Evolutionary conservation across 2,113 vertebrate species (phyloP), one percentile per base, ranked within the genome.

Genomic region (Salminus brasiliensis): DNA sequence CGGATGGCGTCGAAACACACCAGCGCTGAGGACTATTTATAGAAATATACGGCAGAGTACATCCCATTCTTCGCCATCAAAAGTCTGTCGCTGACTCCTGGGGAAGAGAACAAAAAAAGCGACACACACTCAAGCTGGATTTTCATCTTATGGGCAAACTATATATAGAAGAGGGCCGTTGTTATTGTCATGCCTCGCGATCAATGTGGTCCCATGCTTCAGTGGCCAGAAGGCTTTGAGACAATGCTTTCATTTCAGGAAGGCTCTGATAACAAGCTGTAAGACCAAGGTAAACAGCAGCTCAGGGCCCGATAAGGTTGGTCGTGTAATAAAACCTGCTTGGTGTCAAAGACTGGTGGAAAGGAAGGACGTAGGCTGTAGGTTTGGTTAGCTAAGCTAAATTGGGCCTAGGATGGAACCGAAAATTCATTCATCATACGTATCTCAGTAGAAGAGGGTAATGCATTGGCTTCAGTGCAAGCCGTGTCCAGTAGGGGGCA

Each of bases 21-120:
- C 21, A 10, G 27, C 65, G 32, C 25, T 70, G 76, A 70, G 68
- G 4, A 21, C 53, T 79, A 65, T 79, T 72, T 72, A 52, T 79
- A 69, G 43, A 39, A 41, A 52, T 55, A 53, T 1, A 13, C 8
- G 25, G 41, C 10, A 25, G 27, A 69, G 67, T 23, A n/a, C 11
- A 12, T 30, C 60, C 67, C 30, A n/a, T 63, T 72, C 53, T 79
- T 52, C 16, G 1, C 7, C 12, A n/a, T n/a, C 30, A 15, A n/a
- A n/a, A 69, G 65, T 69, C 43, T 52, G 23, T n/a, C 11, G 36
- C 39, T 60, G n/a, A 69, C 13, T 18, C 15, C 34, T 55, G 63
- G 32, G 32, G 23, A 36, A 21, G 62, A 21, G 34, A 9, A 34
- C 3, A 23, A n/a, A 63, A 57, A n/a, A 43, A 34, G 25, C 25